Evolutionary conservation across 2,888 invertebrate genomes (phyloP), one percentile per base, ranked within the genome.

Genomic region (Rhodophaea formosa): DNA sequence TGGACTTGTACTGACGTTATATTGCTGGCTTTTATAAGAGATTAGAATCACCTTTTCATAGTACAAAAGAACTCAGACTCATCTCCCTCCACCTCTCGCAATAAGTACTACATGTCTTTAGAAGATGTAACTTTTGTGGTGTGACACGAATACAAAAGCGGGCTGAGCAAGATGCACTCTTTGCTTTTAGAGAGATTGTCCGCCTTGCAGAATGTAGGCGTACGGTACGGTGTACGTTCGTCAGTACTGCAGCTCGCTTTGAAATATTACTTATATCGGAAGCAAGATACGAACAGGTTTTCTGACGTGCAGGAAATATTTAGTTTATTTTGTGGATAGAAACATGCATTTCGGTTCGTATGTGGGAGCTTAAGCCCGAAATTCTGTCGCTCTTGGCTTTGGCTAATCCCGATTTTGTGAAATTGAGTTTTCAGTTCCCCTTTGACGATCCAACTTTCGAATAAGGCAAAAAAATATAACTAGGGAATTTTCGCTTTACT

Each of bases 101-200:
- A 55, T 45, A 46, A 45, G 42, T 32, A 46, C 45, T 54, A 30
- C 35, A 51, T 61, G 62, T 70, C 80, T 81, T 85, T 80, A 82
- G 75, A 62, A 74, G 82, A 84, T 80, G 78, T 73, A 75, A 74
- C 76, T 74, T 77, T 79, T 74, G 77, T 62, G 68, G 69, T 63
- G 61, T 56, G 49, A 56, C 56, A 39, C 49, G 65, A 66, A 66
- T 68, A 77, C 74, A 79, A 80, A 77, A 71, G 67, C 65, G 66
- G 67, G n/a, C 23, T 39, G 73, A 77, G 70, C 68, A 70, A 57
- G 57, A 59, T 75, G 78, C 74, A 78, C 75, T 74, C 75, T 75
- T 72, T 72, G 82, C 81, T 84, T 83, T 85, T 75, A 84, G 70
- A 77, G 74, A 78, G 77, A 84, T 82, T 82, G 74, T 63, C 68